Base-by-base conservation (phyloP, 2,888 invertebrate species). In the Dicroscelio sp. region DNA sequence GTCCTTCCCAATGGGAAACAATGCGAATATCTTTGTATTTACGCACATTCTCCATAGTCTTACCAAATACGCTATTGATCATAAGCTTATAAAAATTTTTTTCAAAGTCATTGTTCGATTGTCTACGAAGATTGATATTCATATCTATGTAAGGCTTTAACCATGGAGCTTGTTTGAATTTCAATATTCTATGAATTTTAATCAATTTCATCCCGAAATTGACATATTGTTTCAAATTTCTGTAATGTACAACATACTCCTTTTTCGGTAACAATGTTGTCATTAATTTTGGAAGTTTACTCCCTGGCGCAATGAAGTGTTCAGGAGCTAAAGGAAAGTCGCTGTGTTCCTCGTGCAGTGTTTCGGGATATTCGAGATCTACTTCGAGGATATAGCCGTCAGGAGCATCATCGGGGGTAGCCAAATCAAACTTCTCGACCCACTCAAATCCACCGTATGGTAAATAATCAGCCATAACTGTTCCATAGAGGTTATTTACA, bases 1-100 rank as follows among this genome's bases (percentile, higher is more conserved):
- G 94, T 8, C 91, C 88, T 14, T 94, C 93, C 95, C 95, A 96
- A 73, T 95, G 93, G 14, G 23, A 31, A 6, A 76, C 27, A 12
- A 76, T 60, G 17, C 76, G n/a, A 12, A 76, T 17, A 35, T 23
- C 27, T 25, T 35, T 23, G 25, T 60, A 48, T 35, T 33, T 35
- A 20, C 60, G 58, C 33, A 27, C 30, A 48, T 71, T 48, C 5
- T 71, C 35, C 67, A 67, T 67, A 5, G 33, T n/a, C 27, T 71
- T 71, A 0, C 71, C 71, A 71, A 38, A 69, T 38, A 69, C 27
- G 10, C 23, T 12, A 31, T 71, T 71, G 10, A 23, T 48, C 71
- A 71, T 71, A 6, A 71, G 30, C 25, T 69, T 69, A 23, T 38
- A 69, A 58, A 58, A 58, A 23, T 58, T 58, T 23, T 58, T 58